Base-by-base conservation (phyloP, 2,888 invertebrate species). In the Nasonovia ribisnigri region DNA sequence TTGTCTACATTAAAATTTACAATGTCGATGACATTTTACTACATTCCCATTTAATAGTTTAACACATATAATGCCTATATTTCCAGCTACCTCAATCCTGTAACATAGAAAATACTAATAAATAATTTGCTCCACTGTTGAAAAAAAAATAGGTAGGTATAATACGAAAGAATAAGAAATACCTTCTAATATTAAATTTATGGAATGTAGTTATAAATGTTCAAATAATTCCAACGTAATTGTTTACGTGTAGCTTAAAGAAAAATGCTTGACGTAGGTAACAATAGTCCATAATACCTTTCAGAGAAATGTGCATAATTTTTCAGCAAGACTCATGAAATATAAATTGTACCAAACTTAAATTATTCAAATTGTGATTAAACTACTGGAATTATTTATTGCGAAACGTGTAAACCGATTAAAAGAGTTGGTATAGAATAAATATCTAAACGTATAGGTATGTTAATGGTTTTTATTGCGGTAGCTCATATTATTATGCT, bases 361-460 rank as follows among this genome's bases (percentile, higher is more conserved):
- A 43, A 84, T 57, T 54, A 54, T n/a, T 54, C n/a, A n/a, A 60
- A 54, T 29, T 91, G 2, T n/a, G 60, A 90, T 84, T 91, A 84
- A 16, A 43, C 43, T 54, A 84, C 29, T 36, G 24, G n/a, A 43
- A 84, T 84, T 84, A 57, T 84, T 54, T 84, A 54, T 42, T 42
- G 11, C 43, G 26, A 77, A 89, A 46, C 60, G 26, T 89, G 13
- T 88, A 43, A 60, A 46, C 43, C n/a, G 43, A 89, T 51, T 84
- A 43, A 8, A 84, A 51, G 16, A 24, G 46, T 46, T 10, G 46
- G 11, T 90, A n/a, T n/a, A 36, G 1, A 48, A 8, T 88, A 51
- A 77, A 77, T 77, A 77, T 46, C 29, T 86, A 57, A 57, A 57
- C 26, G 8, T 29, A 29, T 42, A 84, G 11, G 13, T 46, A 16